These are phyloP conservation scores for Corticium candelabrum DNA, from an alignment of 37 sponge, comb jelly and placozoan species.

Conservation along the genomic window DNA sequence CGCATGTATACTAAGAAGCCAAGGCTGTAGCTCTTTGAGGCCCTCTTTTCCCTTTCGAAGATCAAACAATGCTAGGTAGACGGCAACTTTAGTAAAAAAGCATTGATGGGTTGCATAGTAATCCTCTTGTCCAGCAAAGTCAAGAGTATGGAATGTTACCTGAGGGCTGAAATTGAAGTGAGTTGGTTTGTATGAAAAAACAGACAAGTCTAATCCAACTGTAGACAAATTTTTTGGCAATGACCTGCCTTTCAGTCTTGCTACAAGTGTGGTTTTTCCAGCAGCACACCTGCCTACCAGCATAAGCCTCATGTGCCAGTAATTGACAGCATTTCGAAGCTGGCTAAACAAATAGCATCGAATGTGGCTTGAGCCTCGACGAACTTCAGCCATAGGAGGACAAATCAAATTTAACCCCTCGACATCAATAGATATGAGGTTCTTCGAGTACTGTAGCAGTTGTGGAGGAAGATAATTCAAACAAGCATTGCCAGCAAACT, in stretches of 20 bases:
- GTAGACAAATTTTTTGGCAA: neutral
- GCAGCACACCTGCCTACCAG: slow-evolving; percentile 31
- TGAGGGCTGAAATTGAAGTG: slow-evolving; percentile 8
- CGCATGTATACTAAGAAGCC: slow-evolving; percentile 52
- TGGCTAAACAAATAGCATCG: slow-evolving; percentile 53
- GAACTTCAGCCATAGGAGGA: slow-evolving; percentile 30
- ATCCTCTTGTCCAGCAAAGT: slow-evolving; percentile 30
- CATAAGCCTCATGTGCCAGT: slow-evolving; percentile 49
- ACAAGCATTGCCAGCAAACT: slow-evolving; percentile 27
- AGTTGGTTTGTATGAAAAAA: slow-evolving; percentile 15
- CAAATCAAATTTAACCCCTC: slow-evolving; percentile 29
- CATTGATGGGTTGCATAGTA: slow-evolving; percentile 33
- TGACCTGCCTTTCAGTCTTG: slow-evolving; percentile 2
- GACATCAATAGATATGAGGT: slow-evolving; percentile 25
- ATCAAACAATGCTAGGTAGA: slow-evolving; percentile 52
- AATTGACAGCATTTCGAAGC: slow-evolving; percentile 37
- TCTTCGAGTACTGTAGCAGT: slow-evolving; percentile 29
- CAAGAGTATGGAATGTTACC: slow-evolving; percentile 40
- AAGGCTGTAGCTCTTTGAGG: slow-evolving; percentile 21
- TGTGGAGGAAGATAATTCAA: slow-evolving; percentile 36
- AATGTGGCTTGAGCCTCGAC: slow-evolving; percentile 36
- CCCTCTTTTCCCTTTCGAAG: slow-evolving; percentile 22
- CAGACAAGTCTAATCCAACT: slow-evolving; percentile 19
- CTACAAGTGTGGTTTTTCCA: slow-evolving; percentile 40
- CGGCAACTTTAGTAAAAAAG: slow-evolving; percentile 40